phyloP scores from a whole-genome alignment of 2,888 invertebrate genomes.

The Dicycla oo region DNA sequence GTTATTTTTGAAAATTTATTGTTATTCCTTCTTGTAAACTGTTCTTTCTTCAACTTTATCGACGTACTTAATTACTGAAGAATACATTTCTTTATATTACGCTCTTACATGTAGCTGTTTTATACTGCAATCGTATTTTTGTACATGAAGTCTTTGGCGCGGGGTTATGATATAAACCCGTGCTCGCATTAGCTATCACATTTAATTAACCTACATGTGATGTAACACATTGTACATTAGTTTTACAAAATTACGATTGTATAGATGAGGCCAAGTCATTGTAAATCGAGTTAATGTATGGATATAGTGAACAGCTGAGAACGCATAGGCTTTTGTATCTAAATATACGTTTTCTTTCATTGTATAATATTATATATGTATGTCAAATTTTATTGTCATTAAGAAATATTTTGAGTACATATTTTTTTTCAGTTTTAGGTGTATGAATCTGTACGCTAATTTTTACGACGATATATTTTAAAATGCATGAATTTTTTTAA shows the following conservation, averaged over 20 bases:
- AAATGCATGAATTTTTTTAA: constrained; percentile 33
- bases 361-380: constrained; percentile 70
- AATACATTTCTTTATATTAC: constrained; percentile 43
- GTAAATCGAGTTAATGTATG: constrained; percentile 66
- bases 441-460: constrained; percentile 62
- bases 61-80: constrained; percentile 62
- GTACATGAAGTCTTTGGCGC: constrained; percentile 40
- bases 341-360: constrained; percentile 66
- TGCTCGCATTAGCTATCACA: constrained; percentile 28
- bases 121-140: constrained; percentile 56
- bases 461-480: constrained; percentile 46
- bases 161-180: constrained; percentile 22
- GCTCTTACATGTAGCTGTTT: constrained; percentile 52
- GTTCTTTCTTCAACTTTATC: constrained; percentile 44
- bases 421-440: constrained; percentile 63
- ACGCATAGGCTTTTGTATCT: constrained; percentile 69
- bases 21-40: constrained; percentile 44
- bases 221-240: constrained; percentile 48
- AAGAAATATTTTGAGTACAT: constrained; percentile 69
- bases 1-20: constrained; percentile 60
- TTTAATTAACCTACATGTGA: constrained; percentile 37
- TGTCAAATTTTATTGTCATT: constrained; percentile 64
- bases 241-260: constrained; percentile 60
- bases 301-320: constrained; percentile 60
- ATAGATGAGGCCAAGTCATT: constrained; percentile 63